Evolutionary conservation across 2,113 vertebrate genomes (phyloP).

Genomic region (Podilymbus podiceps): DNA sequence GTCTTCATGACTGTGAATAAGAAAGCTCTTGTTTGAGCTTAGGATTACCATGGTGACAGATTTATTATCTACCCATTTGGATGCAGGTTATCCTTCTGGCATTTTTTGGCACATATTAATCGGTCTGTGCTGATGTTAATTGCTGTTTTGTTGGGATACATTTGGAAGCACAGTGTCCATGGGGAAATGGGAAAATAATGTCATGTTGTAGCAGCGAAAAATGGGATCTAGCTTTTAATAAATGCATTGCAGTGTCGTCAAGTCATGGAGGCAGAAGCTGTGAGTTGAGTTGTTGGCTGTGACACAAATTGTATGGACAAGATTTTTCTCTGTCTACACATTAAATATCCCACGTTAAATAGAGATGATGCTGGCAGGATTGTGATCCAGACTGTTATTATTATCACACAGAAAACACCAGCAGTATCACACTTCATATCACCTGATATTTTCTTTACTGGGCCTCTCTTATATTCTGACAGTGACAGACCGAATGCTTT

Average conservation of each 20-base stretch:
- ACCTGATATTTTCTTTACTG: not conserved
- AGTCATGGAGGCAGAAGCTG: not conserved
- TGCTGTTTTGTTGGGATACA: not conserved
- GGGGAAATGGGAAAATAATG: not conserved
- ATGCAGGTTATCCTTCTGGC: slow-evolving; percentile 12
- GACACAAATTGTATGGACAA: not conserved
- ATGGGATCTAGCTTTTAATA: not conserved
- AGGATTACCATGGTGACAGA: not conserved
- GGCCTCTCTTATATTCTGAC: not conserved
- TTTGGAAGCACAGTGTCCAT: not conserved
- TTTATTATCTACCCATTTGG: slow-evolving; percentile 20
- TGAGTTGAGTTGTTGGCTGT: not conserved
- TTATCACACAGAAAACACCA: not conserved
- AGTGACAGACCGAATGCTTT: not conserved
- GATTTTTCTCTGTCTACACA: not conserved
- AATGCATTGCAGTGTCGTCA: not conserved
- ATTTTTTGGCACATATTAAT: not conserved
- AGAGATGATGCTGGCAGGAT: not conserved
- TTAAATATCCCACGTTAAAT: not conserved
- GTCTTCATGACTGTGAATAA: slow-evolving; percentile 12
- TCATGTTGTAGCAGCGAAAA: not conserved
- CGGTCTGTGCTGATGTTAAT: not conserved
- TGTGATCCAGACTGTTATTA: not conserved
- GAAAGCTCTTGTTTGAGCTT: slow-evolving; percentile 17
- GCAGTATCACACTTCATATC: not conserved